Percentiles rank a stretch among this genome's conserved stretches.
Evolutionary conservation across 2,113 vertebrate genomes (phyloP).

Genomic region (Vombatus ursinus): DNA sequence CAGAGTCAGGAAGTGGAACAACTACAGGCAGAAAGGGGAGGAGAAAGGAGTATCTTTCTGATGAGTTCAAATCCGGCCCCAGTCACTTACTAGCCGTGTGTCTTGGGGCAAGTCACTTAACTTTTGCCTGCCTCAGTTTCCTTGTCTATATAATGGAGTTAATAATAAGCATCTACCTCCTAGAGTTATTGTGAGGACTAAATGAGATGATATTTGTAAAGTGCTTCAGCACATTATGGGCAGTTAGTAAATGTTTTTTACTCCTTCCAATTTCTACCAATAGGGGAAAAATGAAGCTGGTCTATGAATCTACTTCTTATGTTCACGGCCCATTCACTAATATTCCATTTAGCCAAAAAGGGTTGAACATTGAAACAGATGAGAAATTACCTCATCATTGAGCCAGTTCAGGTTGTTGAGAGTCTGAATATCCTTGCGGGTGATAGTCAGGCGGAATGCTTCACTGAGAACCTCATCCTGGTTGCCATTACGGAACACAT

Average conservation of each 20-base stretch:
- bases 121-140: not conserved
- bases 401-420: slow-evolving; percentile 97
- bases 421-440: slow-evolving; percentile 97
- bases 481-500: slow-evolving; percentile 87
- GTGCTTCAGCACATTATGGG: not conserved
- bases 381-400: slow-evolving; percentile 92
- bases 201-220: not conserved
- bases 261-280: not conserved
- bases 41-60: not conserved
- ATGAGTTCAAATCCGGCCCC: not conserved
- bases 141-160: not conserved
- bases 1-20: not conserved
- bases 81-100: not conserved
- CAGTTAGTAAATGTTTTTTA: not conserved
- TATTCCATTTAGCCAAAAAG: not conserved
- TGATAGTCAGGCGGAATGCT: slow-evolving; percentile 95
- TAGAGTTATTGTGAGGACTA: not conserved
- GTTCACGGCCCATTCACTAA: slow-evolving; percentile 36
- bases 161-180: not conserved
- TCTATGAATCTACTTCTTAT: not conserved
- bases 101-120: not conserved
- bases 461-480: slow-evolving; percentile 96
- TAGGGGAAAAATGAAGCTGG: slow-evolving; percentile 10
- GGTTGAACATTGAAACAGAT: slow-evolving; percentile 29
- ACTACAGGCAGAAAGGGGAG: slow-evolving; percentile 18